Percentiles rank a stretch among this genome's conserved stretches.
Conservation (phyloP, 2,888 invertebrate species). For the Criorhina ranunculi region DNA sequence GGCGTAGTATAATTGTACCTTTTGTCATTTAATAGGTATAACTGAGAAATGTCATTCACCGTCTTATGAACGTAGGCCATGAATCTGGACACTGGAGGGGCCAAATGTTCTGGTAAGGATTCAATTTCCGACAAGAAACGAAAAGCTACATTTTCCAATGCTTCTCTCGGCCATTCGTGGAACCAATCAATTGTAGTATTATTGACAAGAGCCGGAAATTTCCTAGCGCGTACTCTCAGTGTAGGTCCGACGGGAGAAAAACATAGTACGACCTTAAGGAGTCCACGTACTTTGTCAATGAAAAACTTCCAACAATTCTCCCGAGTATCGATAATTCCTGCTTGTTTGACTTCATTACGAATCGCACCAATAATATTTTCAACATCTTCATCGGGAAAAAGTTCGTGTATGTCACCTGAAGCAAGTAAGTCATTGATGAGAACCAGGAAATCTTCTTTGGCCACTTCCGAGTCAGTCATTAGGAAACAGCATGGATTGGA, state of each 20-base stretch:
- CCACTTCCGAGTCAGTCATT: slow-evolving; percentile 96
- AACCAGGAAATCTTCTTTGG: slow-evolving; percentile 95
- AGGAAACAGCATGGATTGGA: slow-evolving; percentile 93
- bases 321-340: slow-evolving; percentile 92
- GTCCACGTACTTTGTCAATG: slow-evolving; percentile 93
- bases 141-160: slow-evolving; percentile 94
- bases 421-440: slow-evolving; percentile 96
- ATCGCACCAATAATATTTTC: slow-evolving; percentile 93
- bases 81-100: slow-evolving; percentile 90
- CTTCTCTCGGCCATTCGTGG: slow-evolving; percentile 97
- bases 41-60: slow-evolving; percentile 93
- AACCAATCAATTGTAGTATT: slow-evolving; percentile 98
- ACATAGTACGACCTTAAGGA: slow-evolving; percentile 92
- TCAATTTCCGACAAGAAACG: slow-evolving; percentile 92
- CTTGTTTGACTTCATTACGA: slow-evolving; percentile 91
- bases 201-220: slow-evolving; percentile 97
- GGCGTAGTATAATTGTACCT: slow-evolving; percentile 98
- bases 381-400: slow-evolving; percentile 95
- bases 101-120: slow-evolving; percentile 84
- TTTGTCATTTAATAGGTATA: slow-evolving; percentile 93
- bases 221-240: slow-evolving; percentile 92
- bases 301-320: slow-evolving; percentile 99
- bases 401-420: slow-evolving; percentile 96
- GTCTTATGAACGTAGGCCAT: slow-evolving; percentile 96
- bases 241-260: slow-evolving; percentile 98